A percentile compares a stretch with the other conserved stretches of the same genome.
Evolutionary conservation across 2,888 invertebrate species (phyloP).

Genomic region (Bellardia bayeri): DNA sequence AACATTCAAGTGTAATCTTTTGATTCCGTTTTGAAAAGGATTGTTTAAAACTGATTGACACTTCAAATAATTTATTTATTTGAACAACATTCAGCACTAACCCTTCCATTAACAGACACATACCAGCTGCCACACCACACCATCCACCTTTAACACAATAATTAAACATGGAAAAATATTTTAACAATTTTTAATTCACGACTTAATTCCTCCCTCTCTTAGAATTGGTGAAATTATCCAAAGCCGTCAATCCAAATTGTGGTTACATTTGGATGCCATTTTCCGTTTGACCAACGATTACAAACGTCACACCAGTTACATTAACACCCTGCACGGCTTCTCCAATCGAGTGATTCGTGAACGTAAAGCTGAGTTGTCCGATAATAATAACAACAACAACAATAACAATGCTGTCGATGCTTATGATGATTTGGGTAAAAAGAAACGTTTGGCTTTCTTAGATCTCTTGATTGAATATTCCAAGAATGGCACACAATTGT

Average conservation of each 20-base stretch:
- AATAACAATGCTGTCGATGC: constrained; percentile 78
- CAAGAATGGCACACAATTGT: constrained; percentile 84
- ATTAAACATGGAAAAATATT: background rate
- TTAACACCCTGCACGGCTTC: constrained; percentile 84
- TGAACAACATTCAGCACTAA: background rate
- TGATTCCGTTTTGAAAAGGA: too few relatives aligned
- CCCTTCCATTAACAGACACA: background rate
- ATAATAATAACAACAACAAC: constrained; percentile 78
- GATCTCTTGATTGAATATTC: constrained; percentile 86
- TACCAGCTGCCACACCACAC: background rate
- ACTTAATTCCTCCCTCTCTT: background rate
- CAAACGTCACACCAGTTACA: constrained; percentile 85
- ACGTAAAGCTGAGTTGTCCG: constrained; percentile 83
- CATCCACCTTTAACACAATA: background rate
- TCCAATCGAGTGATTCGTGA: constrained; percentile 85
- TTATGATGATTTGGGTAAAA: constrained; percentile 83
- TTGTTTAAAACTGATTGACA: too few relatives aligned
- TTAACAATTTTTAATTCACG: background rate
- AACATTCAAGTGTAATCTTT: too few relatives aligned
- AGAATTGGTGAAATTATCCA: constrained; percentile 86
- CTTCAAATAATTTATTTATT: background rate
- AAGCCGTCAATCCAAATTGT: constrained; percentile 86
- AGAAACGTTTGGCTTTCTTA: constrained; percentile 86
- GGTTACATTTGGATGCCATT: constrained; percentile 87
- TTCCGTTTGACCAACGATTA: constrained; percentile 86